Evolutionary conservation across 1,140 invertebrate species (phyloP), one percentile per base, ranked within the genome.

Genomic region (Neuroterus valhalla): DNA sequence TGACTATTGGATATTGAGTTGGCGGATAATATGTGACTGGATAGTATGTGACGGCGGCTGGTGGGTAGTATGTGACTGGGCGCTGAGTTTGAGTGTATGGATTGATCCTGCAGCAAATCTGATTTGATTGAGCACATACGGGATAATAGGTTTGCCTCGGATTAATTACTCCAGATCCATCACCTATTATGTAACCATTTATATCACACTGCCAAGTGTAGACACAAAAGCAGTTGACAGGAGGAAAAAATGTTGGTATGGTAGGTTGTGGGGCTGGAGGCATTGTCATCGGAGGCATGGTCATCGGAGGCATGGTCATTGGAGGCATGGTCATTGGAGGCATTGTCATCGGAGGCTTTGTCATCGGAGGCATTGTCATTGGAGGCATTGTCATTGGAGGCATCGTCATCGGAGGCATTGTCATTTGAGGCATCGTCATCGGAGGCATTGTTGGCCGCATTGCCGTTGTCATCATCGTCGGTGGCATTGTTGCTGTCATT

Each of bases 201-300:
- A 90, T 76, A 70, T 38, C 31, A 38, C 92, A 93, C 62, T 89
- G 87, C 38, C 87, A 90, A 66, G 85, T 87, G 3, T 82, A 79
- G 11, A 91, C 87, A 68, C 91, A 91, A 5, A 84, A 80, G 45
- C 91, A 91, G 14, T 77, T 46, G 11, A 44, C 31, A 14, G 55
- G 26, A n/a, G 55, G 23, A 6, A 62, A 12, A 31, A 38, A 6
- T 62, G 74, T 42, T 17, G 67, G 23, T 26, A 44, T 72, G 4
- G 67, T 44, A 1, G 71, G 38, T n/a, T 10, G 52, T 14, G 11
- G 21, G 5, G 72, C 75, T 11, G 82, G 68, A 0, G 72, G 70
- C 3, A 46, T 45, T 2, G 66, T 38, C 5, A 8, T 66, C 31
- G 74, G 70, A 1, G 68, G 5, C 12, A 42, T 44, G 17, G 50